Evolutionary conservation across 2,888 invertebrate genomes (phyloP).

Genomic region (Conomelus anceps): DNA sequence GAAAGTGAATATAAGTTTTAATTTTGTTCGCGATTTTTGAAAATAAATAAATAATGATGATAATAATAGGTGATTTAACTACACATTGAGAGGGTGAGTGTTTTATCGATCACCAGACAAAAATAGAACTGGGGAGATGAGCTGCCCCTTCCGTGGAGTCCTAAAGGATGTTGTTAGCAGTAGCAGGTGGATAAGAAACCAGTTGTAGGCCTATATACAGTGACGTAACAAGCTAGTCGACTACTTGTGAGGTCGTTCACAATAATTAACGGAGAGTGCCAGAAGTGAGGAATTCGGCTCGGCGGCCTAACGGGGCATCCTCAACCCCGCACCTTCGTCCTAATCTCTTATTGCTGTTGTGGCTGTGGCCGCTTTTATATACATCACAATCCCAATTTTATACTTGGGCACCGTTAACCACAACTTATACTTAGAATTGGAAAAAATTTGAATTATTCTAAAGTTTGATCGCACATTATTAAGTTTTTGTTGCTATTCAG

Average conservation of each 20-base stretch:
- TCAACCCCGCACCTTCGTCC: neutral
- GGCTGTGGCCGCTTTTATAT: neutral
- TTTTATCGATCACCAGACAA: neutral
- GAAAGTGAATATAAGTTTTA: too few relatives aligned
- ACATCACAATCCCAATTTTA: neutral
- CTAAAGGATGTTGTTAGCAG: neutral
- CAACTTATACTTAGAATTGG: neutral
- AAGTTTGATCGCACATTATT: too few relatives aligned
- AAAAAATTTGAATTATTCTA: too few relatives aligned
- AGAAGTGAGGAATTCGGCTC: neutral
- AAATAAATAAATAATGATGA: too few relatives aligned
- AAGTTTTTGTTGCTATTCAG: too few relatives aligned
- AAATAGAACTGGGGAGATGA: neutral
- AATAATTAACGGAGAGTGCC: constrained; percentile 7
- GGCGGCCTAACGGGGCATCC: constrained; percentile 1
- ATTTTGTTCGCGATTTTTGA: too few relatives aligned
- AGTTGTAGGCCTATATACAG: too few relatives aligned
- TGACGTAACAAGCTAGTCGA: neutral
- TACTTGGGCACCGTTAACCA: neutral
- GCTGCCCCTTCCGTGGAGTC: neutral
- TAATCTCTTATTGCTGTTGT: neutral
- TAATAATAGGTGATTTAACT: too few relatives aligned
- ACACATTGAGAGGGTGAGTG: too few relatives aligned
- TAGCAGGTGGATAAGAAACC: neutral
- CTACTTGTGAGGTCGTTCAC: neutral